Base-by-base conservation (phyloP, 2,797 vertebrate species). In the Astyanax mexicanus region DNA sequence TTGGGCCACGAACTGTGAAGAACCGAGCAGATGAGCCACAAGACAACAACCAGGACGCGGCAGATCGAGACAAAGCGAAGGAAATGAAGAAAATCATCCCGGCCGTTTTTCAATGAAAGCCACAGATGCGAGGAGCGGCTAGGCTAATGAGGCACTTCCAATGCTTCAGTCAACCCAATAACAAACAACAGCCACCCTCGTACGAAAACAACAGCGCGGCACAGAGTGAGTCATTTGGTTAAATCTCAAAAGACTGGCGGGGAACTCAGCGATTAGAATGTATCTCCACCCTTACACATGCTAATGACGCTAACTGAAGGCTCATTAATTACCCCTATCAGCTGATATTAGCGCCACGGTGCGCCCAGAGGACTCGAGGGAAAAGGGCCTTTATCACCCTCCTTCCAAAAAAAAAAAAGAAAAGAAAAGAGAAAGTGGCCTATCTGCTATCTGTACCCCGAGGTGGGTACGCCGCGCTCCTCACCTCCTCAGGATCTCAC, bases 231-330 rank as follows among this genome's bases (percentile, higher is more conserved):
- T 74, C 66, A 81, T 81, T 83, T 73, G 78, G 40, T 68, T 67
- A 81, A 81, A 67, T 79, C 82, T 76, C 45, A 44, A 38, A 71
- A 78, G 82, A 77, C 70, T 72, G 71, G 68, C 49, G 68, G 44
- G 52, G 68, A 84, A 81, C 82, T 66, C 71, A 69, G 55, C 66
- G 77, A 84, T 84, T 80, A 84, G 82, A 61, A 78, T 81, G 80
- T 64, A 77, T 64, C 57, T 42, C 78, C 62, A 77, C 51, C 80
- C 51, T 37, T 79, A 23, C 45, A 29, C 68, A 84, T 79, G 67
- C 77, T 80, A 84, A 84, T 79, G 77, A 78, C 44, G 67, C 65
- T 78, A 84, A 84, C 64, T 61, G 76, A 75, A 81, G 49, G 68
- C 15, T 74, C 69, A 81, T 81, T 84, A 74, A 81, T 79, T 79